Conservation (phyloP, 1,140 invertebrate genomes). For the Elymnias hypermnestra region DNA sequence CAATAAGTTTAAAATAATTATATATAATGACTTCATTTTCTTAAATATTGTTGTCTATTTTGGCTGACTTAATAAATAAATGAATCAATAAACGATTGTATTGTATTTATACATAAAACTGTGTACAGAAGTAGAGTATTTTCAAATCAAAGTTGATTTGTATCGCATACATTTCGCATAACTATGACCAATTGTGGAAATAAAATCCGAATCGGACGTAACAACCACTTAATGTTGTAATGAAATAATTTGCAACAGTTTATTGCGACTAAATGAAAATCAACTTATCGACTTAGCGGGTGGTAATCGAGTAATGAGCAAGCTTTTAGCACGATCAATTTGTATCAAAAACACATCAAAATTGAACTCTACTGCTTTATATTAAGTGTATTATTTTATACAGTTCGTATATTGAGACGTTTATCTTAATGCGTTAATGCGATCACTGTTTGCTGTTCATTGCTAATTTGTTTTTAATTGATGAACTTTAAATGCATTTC, state of each 20-base stretch:
- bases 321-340: constrained; percentile 40
- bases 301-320: constrained; percentile 57
- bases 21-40: too few relatives aligned
- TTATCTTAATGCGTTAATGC: constrained; percentile 35
- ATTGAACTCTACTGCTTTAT: constrained; percentile 26
- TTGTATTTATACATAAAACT: too few relatives aligned
- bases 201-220: constrained; percentile 40
- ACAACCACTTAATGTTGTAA: constrained; percentile 37
- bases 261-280: constrained; percentile 49
- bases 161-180: too few relatives aligned
- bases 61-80: too few relatives aligned
- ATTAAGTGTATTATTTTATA: constrained; percentile 22
- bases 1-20: too few relatives aligned
- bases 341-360: constrained; percentile 17
- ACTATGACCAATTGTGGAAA: constrained; percentile 24
- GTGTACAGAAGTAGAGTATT: too few relatives aligned
- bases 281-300: constrained; percentile 60
- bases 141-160: too few relatives aligned
- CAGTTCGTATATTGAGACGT: constrained; percentile 47
- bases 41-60: too few relatives aligned
- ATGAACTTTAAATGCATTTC: constrained; percentile 31
- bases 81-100: too few relatives aligned
- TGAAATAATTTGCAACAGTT: constrained; percentile 68
- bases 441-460: constrained; percentile 33
- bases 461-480: constrained; percentile 52